Base-by-base conservation (phyloP, 2,113 vertebrate species). In the Pachyramphus minor region DNA sequence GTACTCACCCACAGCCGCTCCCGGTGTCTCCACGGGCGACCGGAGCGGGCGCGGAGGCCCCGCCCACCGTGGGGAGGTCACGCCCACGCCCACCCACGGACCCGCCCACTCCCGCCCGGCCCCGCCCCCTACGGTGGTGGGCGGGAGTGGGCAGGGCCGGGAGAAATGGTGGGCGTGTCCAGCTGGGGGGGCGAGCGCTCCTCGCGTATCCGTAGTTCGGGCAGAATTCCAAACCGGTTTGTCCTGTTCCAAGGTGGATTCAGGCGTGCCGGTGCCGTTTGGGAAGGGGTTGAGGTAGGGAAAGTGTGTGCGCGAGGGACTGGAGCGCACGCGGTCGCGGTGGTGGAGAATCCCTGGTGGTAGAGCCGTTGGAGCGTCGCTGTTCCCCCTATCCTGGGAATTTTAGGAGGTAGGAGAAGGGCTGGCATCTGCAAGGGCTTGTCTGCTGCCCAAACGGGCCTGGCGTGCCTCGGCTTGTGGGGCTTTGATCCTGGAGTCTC, bases 1-100 rank as follows among this genome's bases (percentile, higher is more conserved):
- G 42, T 3, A 93, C 90, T 94, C 79, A 81, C 74, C 83, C 50
- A 86, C 66, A 58, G 56, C 69, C 85, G 79, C 91, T 66, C 84
- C 83, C 69, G 59, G 81, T 67, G 95, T 95, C 96, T 97, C 97
- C 90, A 96, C 67, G 87, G 95, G 96, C 81, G 96, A 96, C 94
- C 74, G 94, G 82, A 94, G 74, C 64, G 97, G 74, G 88, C 37
- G 74, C 30, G 8, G 78, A 33, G 2, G 60, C 92, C 58, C 8
- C 83, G 76, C 90, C 83, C 63, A 35, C 15, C 5, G 45, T 1
- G 28, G 6, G 23, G 80, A 30, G 3, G 42, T 84, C 64, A 8
- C 83, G 76, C 90, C 90, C 63, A 35, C 12, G 6, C 15, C 58
- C 0, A 24, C 25, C 1, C 25, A 25, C 37, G 58, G 90, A 77